A percentile compares a stretch with the other conserved stretches of the same genome.
phyloP scores from a whole-genome alignment of 2,113 vertebrate species.

The Salvelinus namaycush region DNA sequence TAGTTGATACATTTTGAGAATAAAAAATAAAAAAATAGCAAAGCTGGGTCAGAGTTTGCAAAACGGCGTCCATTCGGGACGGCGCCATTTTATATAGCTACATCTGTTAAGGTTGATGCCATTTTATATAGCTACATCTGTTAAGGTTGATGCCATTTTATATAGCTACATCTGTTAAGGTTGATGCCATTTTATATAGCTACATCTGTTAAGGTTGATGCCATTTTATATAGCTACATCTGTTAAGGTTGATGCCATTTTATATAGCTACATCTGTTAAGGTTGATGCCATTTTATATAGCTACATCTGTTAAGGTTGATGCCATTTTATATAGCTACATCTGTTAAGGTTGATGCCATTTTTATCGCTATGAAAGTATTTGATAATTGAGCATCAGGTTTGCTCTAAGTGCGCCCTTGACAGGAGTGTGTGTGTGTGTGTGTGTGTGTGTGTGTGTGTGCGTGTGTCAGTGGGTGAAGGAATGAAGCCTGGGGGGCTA shows the following conservation, averaged over 20 bases:
- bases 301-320: conserved; percentile 7
- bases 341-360: conserved; percentile 5
- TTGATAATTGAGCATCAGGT: conserved; percentile 49
- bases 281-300: conserved; percentile 15
- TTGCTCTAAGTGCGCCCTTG: conserved; percentile 52
- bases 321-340: conserved; percentile 28
- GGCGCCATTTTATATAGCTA: conserved; percentile 24
- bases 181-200: conserved; percentile 23
- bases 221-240: conserved; percentile 35
- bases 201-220: conserved; percentile 11
- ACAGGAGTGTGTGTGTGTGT: conserved; percentile 36
- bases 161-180: conserved; percentile 23
- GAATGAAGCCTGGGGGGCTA: conserved; percentile 61
- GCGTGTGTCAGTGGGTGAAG: conserved; percentile 38
- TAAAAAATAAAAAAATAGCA: no score
- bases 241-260: neutral
- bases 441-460: conserved; percentile 43
- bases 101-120: neutral
- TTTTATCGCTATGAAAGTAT: conserved; percentile 31
- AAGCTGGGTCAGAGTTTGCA: no score
- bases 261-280: conserved; percentile 32
- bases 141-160: neutral
- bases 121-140: conserved; percentile 33
- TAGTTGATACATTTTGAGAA: no score
- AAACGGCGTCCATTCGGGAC: no score